phyloP scores from a whole-genome alignment of 2,888 invertebrate species.

The Tethea ocularis region DNA sequence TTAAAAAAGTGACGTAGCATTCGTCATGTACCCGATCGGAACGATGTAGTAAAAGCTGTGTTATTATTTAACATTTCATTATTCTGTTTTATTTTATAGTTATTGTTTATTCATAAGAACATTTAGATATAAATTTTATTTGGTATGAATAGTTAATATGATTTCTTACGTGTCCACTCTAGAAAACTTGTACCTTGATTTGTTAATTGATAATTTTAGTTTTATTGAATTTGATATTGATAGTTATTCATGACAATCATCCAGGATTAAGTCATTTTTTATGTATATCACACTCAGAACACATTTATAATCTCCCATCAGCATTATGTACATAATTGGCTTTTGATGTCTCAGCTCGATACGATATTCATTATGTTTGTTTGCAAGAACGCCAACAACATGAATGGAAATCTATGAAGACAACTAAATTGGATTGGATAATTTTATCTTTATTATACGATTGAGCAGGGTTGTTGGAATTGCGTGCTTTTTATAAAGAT shows the following conservation, averaged over 20 bases:
- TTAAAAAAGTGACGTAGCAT: slow-evolving; percentile 62
- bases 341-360: slow-evolving; percentile 66
- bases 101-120: slow-evolving; percentile 79
- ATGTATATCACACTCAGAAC: slow-evolving; percentile 36
- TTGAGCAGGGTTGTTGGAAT: slow-evolving; percentile 42
- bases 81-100: slow-evolving; percentile 83
- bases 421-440: slow-evolving; percentile 39
- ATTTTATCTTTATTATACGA: slow-evolving; percentile 33
- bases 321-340: slow-evolving; percentile 60
- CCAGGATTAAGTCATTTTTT: slow-evolving; percentile 41
- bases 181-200: slow-evolving; percentile 79
- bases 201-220: slow-evolving; percentile 75
- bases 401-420: slow-evolving; percentile 65
- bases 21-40: slow-evolving; percentile 66
- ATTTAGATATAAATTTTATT: slow-evolving; percentile 83
- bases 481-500: slow-evolving; percentile 51
- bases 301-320: slow-evolving; percentile 36
- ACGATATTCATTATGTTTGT: slow-evolving; percentile 74
- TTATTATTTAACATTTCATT: slow-evolving; percentile 83
- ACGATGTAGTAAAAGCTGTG: slow-evolving; percentile 77
- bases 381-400: slow-evolving; percentile 72
- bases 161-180: slow-evolving; percentile 74
- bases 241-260: slow-evolving; percentile 77
- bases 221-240: slow-evolving; percentile 74
- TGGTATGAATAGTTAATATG: slow-evolving; percentile 74